Evolutionary conservation across 2,113 vertebrate genomes (phyloP).

Genomic region (Lanius collurio): DNA sequence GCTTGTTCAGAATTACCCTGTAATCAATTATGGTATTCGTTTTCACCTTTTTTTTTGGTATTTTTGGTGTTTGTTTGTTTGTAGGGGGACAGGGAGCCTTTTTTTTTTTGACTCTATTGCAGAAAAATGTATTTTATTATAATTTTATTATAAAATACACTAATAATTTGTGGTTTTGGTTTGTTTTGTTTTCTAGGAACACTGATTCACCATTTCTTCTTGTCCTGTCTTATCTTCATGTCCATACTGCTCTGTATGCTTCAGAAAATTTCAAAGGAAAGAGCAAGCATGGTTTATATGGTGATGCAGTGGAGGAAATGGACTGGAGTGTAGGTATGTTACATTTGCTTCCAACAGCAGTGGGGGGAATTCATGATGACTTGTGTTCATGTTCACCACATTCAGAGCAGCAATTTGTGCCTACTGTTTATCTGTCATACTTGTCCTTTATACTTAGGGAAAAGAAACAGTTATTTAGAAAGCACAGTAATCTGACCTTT

Average conservation of each 20-base stretch:
- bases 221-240: constrained; percentile 83
- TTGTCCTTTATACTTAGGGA: not conserved
- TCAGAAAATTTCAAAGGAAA: constrained; percentile 77
- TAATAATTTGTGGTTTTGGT: not conserved
- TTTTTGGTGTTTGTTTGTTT: not conserved
- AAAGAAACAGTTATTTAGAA: not conserved
- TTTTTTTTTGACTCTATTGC: not conserved
- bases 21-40: not conserved
- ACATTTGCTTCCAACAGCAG: not conserved
- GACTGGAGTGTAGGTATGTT: constrained; percentile 90
- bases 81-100: accelerated
- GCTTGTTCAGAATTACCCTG: not conserved
- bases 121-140: not conserved
- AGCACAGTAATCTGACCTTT: not conserved
- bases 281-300: constrained; percentile 84
- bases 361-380: not conserved
- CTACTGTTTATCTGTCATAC: not conserved
- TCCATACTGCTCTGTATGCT: constrained; percentile 86
- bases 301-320: constrained; percentile 86
- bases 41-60: not conserved
- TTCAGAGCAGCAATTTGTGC: not conserved
- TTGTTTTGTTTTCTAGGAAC: constrained; percentile 67
- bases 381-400: not conserved
- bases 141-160: not conserved
- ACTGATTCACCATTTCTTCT: constrained; percentile 79